Percentiles rank a stretch among this genome's conserved stretches.
Conservation (phyloP, 2,888 invertebrate genomes). For the Drosophila picticornis region DNA sequence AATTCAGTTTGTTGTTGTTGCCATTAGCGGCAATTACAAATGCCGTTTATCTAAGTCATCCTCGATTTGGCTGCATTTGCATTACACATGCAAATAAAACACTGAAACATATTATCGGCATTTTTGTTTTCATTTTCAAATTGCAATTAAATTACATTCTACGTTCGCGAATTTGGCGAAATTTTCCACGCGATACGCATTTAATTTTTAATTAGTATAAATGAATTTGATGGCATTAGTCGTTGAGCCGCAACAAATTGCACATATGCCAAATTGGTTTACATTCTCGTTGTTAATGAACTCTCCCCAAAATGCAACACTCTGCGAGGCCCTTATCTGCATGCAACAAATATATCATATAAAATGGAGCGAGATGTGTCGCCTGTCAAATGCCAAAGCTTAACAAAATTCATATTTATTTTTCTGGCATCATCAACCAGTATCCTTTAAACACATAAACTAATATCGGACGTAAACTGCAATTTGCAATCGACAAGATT, state of each 20-base stretch:
- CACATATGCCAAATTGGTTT: conserved; percentile 23
- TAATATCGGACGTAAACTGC: not conserved
- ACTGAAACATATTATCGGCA: conserved; percentile 17
- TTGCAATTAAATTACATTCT: conserved; percentile 67
- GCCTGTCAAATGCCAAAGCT: conserved; percentile 31
- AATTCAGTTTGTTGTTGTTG: conserved; percentile 10
- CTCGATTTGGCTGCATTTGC: not conserved
- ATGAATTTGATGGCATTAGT: conserved; percentile 63
- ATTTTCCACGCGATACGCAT: conserved; percentile 38
- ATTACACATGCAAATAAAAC: conserved; percentile 1
- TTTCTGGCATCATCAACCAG: not conserved
- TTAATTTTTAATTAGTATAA: conserved; percentile 67
- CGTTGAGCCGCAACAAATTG: conserved; percentile 21
- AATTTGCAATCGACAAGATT: not conserved
- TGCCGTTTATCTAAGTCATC: conserved; percentile 1
- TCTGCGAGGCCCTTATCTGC: conserved; percentile 1
- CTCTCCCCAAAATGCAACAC: conserved; percentile 17
- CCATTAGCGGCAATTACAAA: conserved; percentile 21
- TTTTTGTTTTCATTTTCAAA: conserved; percentile 37
- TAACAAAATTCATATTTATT: not conserved
- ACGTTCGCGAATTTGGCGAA: conserved; percentile 27
- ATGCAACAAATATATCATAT: conserved; percentile 16
- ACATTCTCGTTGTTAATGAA: conserved; percentile 41
- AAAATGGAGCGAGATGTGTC: not conserved
- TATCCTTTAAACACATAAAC: not conserved